Evolutionary conservation across 2,113 vertebrate genomes (phyloP), one percentile per base, ranked within the genome.

Genomic region (Thymallus thymallus): DNA sequence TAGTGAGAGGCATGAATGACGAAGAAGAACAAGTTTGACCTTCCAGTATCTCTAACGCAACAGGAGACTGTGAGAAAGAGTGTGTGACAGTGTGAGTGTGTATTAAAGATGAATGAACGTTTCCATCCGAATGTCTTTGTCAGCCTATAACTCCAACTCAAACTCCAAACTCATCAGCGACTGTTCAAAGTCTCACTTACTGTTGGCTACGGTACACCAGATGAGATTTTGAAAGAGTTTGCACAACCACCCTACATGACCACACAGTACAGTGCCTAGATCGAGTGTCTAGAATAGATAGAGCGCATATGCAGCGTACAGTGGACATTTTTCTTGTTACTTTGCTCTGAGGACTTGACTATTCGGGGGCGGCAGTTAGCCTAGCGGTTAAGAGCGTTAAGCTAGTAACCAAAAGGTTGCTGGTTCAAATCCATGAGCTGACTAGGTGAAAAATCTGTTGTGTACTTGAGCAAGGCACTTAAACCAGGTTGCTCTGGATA

Each of bases 101-200:
- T 10, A 41, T 41, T 41, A 41, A 10, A 10, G 35, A 41, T 10
- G 10, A 2, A 26, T 26, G 2, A 41, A 41, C 35, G 35, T 68
- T 69, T 41, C 35, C 9, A 41, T 9, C 35, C 2, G 35, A 41
- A 41, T 7, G 7, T 41, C 35, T 41, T 41, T 30, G 51, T 26
- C 24, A 23, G 80, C 73, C 69, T 69, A 78, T 80, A 76, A 58
- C 68, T 55, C 14, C 87, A 85, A 87, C 84, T 91, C 88, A 89
- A 82, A 88, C 85, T 85, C 87, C 88, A 89, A 82, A 83, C 84
- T 77, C 76, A 77, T 87, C 83, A 87, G 75, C 70, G 70, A 75
- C 70, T 67, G 20, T 62, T 71, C 71, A 32, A 41, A 67, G 30
- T 35, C 22, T 13, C 30, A 24, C 6, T 72, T 55, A 55, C 51